Evolutionary conservation across 2,113 vertebrate species (phyloP).

Genomic region (Lagopus muta): DNA sequence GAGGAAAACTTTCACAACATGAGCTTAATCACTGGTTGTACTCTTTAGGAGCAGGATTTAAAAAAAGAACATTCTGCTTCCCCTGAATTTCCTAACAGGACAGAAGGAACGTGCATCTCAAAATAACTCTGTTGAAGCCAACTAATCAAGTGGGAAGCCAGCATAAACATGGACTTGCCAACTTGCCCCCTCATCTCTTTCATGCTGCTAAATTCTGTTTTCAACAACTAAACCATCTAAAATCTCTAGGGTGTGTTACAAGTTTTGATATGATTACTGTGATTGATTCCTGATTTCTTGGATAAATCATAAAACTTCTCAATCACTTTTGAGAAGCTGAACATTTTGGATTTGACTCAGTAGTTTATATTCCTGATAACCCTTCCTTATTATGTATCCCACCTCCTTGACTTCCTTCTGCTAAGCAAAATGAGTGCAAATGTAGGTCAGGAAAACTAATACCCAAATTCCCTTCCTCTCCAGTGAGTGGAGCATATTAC

Average conservation of each 20-base stretch:
- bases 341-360: not conserved
- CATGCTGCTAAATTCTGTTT: not conserved
- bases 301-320: not conserved
- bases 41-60: not conserved
- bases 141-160: not conserved
- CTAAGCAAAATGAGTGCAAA: not conserved
- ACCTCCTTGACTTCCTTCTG: not conserved
- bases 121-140: not conserved
- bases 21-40: not conserved
- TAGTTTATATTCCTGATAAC: not conserved
- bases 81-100: not conserved
- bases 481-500: not conserved
- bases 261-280: not conserved
- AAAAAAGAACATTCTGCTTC: not conserved
- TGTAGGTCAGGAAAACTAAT: conserved; percentile 16
- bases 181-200: not conserved
- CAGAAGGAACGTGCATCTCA: not conserved
- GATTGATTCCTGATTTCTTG: not conserved
- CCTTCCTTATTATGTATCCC: not conserved
- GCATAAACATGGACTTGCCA: not conserved
- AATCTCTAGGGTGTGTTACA: not conserved
- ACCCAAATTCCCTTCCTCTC: not conserved
- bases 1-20: not conserved
- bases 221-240: not conserved
- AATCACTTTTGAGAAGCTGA: not conserved